phyloP scores from a whole-genome alignment of 2,888 invertebrate genomes.

The Epinotia bilunana region DNA sequence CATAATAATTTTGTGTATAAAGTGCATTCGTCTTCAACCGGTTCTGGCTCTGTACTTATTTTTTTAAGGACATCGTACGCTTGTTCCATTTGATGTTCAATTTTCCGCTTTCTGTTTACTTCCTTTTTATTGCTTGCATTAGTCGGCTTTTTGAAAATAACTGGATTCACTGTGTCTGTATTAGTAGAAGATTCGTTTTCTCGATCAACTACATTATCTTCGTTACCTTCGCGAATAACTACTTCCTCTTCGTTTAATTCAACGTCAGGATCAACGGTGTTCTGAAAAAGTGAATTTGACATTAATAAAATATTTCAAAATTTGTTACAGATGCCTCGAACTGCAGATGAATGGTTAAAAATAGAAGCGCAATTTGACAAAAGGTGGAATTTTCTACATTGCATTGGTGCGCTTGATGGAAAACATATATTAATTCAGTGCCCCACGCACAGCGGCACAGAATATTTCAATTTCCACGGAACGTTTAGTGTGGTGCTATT shows the following conservation, averaged over 20 bases:
- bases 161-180: conserved; percentile 30
- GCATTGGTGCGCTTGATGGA: conserved; percentile 47
- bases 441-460: conserved; percentile 43
- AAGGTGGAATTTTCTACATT: conserved; percentile 43
- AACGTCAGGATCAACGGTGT: conserved; percentile 32
- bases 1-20: conserved; percentile 40
- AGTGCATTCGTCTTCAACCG: conserved; percentile 38
- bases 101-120: conserved; percentile 33
- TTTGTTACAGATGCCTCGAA: conserved; percentile 36
- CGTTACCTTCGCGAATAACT: conserved; percentile 14
- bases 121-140: conserved; percentile 33
- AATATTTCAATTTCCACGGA: conserved; percentile 46
- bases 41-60: conserved; percentile 38
- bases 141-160: conserved; percentile 34
- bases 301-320: conserved; percentile 24
- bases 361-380: conserved; percentile 31
- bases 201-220: conserved; percentile 34
- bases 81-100: conserved; percentile 38
- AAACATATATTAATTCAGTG: conserved; percentile 46
- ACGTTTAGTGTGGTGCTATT: conserved; percentile 49
- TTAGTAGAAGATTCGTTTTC: conserved; percentile 28
- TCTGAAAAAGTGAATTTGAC: conserved; percentile 9
- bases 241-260: conserved; percentile 31
- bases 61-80: conserved; percentile 37
- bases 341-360: conserved; percentile 37